These are phyloP conservation scores for Isurus oxyrinchus DNA, from an alignment of 2,113 vertebrate species.

Conservation along the genomic window DNA sequence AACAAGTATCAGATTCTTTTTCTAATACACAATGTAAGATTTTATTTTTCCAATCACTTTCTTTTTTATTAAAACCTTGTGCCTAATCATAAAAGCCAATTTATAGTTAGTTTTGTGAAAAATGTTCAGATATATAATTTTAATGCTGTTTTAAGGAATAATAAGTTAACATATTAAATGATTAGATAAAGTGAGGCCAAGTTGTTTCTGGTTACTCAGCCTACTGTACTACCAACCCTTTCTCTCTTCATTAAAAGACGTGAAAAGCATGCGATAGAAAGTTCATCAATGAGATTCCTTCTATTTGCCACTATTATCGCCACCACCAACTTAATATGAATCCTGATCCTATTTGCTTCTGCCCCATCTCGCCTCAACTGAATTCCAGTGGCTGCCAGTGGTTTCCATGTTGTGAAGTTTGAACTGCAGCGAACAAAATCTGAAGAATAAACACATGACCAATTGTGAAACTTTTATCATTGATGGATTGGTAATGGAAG, in stretches of 20 bases:
- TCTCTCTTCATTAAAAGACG: neutral
- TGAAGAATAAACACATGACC: too few species aligned
- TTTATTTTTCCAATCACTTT: conserved; percentile 30
- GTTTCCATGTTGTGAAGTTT: neutral
- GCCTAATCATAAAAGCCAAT: conserved; percentile 31
- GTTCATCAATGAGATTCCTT: neutral
- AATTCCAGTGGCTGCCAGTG: neutral
- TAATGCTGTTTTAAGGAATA: neutral
- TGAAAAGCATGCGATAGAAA: neutral
- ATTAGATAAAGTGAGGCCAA: neutral
- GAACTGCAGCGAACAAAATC: neutral
- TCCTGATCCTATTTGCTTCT: neutral
- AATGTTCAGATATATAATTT: neutral
- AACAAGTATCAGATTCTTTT: neutral
- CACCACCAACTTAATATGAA: neutral
- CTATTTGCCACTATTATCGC: neutral
- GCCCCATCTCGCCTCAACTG: neutral
- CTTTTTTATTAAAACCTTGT: conserved; percentile 27
- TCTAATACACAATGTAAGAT: neutral
- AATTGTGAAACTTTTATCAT: neutral
- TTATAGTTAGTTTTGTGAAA: conserved; percentile 17
- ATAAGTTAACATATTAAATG: neutral
- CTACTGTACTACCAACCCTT: neutral
- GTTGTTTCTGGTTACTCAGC: neutral
- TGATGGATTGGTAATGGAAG: neutral